Percentiles rank a stretch among this genome's conserved stretches.
Conservation (phyloP, 2,113 vertebrate species). For the Cryptotis parvus region DNA sequence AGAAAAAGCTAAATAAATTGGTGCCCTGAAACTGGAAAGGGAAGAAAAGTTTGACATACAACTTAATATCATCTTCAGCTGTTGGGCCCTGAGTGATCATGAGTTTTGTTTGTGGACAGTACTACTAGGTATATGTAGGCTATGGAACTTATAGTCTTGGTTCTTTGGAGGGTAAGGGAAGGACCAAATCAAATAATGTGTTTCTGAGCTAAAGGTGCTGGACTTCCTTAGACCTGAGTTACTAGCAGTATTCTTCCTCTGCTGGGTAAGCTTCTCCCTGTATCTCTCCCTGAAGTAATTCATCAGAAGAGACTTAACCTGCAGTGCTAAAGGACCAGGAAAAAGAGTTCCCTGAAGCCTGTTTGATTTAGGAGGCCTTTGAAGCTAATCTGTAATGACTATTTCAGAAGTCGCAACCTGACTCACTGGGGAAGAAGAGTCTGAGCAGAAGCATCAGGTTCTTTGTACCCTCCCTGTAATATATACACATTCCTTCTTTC, state of each 20-base stretch:
- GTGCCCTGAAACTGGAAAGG: neutral
- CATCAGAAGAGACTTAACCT: constrained; percentile 20
- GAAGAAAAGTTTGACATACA: neutral
- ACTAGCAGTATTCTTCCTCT: neutral
- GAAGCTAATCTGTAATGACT: constrained; percentile 17
- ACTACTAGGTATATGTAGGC: neutral
- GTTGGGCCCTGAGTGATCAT: neutral
- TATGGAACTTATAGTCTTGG: neutral
- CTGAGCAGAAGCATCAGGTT: neutral
- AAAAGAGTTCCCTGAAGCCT: neutral
- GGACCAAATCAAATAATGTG: neutral
- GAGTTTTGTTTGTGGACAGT: constrained; percentile 29
- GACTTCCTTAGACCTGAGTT: neutral
- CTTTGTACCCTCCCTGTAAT: neutral
- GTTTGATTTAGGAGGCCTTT: constrained; percentile 2
- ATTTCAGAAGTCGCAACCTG: constrained; percentile 32
- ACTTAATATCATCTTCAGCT: neutral
- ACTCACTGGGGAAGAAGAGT: neutral
- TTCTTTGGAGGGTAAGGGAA: neutral
- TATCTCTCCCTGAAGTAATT: constrained; percentile 28
- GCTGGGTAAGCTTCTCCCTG: neutral
- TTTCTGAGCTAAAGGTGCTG: neutral
- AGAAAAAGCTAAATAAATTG: constrained; percentile 23
- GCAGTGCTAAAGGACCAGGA: neutral
- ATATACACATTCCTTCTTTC: neutral